These are phyloP conservation scores for Synaphobranchus kaupii DNA, from an alignment of 2,797 vertebrate species.

Conservation along the genomic window DNA sequence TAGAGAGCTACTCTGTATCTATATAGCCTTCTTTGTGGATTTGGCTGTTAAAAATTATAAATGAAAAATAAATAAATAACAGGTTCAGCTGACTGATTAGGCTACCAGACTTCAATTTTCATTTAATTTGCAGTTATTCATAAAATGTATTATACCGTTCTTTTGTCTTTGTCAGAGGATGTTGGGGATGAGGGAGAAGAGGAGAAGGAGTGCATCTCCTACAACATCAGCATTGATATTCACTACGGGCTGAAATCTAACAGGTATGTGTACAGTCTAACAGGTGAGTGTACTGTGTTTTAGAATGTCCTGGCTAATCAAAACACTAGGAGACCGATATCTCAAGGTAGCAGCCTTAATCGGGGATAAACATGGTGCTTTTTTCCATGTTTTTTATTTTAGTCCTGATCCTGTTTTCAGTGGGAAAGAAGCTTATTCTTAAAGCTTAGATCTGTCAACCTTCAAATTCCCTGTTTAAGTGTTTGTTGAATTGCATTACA, in stretches of 20 bases:
- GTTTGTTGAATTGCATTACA: background rate
- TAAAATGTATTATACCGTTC: slow-evolving; percentile 18
- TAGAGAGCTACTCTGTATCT: too few relatives aligned
- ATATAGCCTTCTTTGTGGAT: too few relatives aligned
- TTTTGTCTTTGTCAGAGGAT: slow-evolving; percentile 81
- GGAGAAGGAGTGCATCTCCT: slow-evolving; percentile 94
- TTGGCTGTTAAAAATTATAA: too few relatives aligned
- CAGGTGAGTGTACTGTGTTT: slow-evolving; percentile 72
- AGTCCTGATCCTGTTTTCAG: background rate
- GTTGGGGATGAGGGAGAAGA: slow-evolving; percentile 98
- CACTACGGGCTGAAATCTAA: slow-evolving; percentile 98
- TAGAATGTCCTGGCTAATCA: background rate
- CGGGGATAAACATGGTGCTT: background rate
- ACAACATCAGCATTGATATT: slow-evolving; percentile 93
- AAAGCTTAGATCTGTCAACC: background rate
- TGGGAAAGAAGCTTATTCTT: background rate
- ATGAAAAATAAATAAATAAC: too few relatives aligned
- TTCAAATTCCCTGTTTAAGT: background rate
- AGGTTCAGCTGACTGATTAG: too few relatives aligned
- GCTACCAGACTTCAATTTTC: too few relatives aligned
- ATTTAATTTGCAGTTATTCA: too few relatives aligned
- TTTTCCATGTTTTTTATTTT: background rate
- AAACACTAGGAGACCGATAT: background rate
- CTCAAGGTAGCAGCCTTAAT: background rate
- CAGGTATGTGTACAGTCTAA: slow-evolving; percentile 80